Conservation (phyloP, 2,113 vertebrate species). For the Otocyon megalotis region DNA sequence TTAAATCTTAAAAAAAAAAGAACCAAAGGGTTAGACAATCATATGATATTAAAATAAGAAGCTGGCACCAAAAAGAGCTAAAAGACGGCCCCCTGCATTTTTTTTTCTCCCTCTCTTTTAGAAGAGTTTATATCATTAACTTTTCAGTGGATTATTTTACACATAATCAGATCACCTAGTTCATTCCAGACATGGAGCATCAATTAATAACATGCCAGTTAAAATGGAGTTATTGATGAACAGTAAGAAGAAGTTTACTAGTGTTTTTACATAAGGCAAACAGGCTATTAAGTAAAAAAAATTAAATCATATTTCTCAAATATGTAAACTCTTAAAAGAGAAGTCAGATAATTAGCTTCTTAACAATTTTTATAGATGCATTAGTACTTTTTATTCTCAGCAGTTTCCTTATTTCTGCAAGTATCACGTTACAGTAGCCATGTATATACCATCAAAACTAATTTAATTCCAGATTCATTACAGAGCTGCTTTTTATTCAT, state of each 20-base stretch:
- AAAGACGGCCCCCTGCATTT: background rate
- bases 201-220: conserved; percentile 18
- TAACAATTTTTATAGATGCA: background rate
- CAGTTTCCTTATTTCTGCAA: conserved; percentile 54
- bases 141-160: conserved; percentile 46
- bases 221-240: conserved; percentile 11
- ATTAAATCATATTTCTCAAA: background rate
- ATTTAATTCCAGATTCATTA: conserved; percentile 84
- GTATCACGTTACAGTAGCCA: conserved; percentile 72
- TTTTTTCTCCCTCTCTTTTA: background rate
- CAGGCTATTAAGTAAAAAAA: background rate
- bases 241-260: background rate
- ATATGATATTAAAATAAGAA: background rate
- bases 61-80: background rate
- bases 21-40: background rate
- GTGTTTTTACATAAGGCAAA: background rate
- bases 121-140: conserved; percentile 24
- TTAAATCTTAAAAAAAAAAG: background rate
- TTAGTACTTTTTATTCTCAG: background rate
- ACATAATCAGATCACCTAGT: background rate
- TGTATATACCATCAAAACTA: conserved; percentile 77
- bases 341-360: conserved; percentile 14
- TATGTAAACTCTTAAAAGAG: background rate
- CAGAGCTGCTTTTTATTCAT: conserved; percentile 82
- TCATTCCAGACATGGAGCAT: conserved; percentile 34